phyloP scores from a whole-genome alignment of 2,888 invertebrate genomes.

The Drosophila dives region DNA sequence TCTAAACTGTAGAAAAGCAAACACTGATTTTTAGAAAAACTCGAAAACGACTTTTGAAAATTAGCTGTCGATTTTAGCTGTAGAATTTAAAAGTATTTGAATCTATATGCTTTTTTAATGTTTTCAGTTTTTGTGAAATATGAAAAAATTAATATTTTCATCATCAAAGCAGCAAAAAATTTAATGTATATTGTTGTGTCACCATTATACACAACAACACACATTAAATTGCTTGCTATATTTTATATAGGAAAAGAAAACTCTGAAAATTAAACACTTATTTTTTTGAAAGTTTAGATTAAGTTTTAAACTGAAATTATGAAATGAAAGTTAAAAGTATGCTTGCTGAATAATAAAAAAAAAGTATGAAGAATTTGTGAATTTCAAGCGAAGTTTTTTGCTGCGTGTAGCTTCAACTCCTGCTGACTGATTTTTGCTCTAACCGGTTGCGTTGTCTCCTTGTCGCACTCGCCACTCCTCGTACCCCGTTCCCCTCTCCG shows the following conservation, averaged over 20 bases:
- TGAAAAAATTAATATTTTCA: too few relatives aligned
- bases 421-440: slow-evolving; percentile 52
- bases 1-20: background rate
- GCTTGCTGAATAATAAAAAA: background rate
- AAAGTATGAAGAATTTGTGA: background rate
- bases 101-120: too few relatives aligned
- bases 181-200: too few relatives aligned
- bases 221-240: too few relatives aligned
- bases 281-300: background rate
- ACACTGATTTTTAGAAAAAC: too few relatives aligned
- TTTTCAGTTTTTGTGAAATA: too few relatives aligned
- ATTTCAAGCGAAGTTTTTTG: background rate
- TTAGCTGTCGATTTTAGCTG: too few relatives aligned
- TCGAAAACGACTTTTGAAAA: background rate
- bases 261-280: background rate
- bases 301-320: background rate
- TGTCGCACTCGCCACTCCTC: background rate
- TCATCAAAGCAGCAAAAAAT: too few relatives aligned
- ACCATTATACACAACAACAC: too few relatives aligned
- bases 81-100: too few relatives aligned
- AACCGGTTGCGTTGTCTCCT: slow-evolving; percentile 37
- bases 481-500: background rate
- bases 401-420: slow-evolving; percentile 48
- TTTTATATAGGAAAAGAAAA: background rate
- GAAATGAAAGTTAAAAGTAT: background rate